phyloP scores from a whole-genome alignment of 2,888 invertebrate species.

The Camptogramma bilineatum region DNA sequence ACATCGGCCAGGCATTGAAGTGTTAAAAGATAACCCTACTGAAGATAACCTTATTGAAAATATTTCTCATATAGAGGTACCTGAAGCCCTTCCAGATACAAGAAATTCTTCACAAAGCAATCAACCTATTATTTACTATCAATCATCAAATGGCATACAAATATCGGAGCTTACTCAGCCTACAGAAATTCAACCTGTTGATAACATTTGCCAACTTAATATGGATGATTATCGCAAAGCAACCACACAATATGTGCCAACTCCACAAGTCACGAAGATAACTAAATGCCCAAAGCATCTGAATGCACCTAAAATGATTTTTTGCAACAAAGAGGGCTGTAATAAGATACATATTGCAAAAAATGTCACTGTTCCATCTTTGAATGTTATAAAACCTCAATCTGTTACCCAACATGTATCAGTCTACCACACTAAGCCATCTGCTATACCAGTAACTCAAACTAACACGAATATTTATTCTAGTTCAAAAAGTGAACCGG shows the following conservation, averaged over 20 bases:
- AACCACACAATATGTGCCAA: background rate
- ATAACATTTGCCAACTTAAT: background rate
- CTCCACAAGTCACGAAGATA: background rate
- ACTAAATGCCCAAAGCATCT: conserved; percentile 3
- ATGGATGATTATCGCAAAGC: background rate
- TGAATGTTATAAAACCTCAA: background rate
- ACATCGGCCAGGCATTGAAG: background rate
- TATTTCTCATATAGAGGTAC: conserved; percentile 1
- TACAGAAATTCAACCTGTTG: background rate
- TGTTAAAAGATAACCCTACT: background rate
- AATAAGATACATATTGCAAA: background rate
- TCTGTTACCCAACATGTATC: conserved; percentile 2
- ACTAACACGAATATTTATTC: background rate
- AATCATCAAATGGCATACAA: conserved; percentile 7
- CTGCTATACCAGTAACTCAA: conserved; percentile 4
- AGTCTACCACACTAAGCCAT: background rate
- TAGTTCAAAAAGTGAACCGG: background rate
- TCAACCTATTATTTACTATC: conserved; percentile 11
- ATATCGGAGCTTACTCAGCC: conserved; percentile 6
- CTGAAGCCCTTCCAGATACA: background rate
- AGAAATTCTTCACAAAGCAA: background rate
- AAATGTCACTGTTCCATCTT: conserved; percentile 4
- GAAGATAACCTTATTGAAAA: background rate
- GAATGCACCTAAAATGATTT: background rate
- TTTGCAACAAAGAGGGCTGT: conserved; percentile 1